A percentile compares a stretch with the other conserved stretches of the same genome.
phyloP scores from a whole-genome alignment of 2,888 invertebrate genomes.

The Mimas tiliae region DNA sequence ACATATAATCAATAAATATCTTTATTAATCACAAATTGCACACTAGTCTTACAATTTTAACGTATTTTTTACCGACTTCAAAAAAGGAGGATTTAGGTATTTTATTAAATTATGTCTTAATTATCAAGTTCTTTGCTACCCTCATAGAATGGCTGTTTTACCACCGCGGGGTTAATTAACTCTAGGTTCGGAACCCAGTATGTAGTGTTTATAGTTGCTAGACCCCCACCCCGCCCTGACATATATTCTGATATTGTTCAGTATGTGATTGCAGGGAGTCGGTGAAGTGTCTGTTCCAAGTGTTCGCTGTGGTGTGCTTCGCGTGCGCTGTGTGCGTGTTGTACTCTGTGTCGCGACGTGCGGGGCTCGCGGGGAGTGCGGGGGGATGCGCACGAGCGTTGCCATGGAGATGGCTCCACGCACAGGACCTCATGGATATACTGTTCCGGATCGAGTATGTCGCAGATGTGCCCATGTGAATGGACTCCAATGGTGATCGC shows the following conservation, averaged over 20 bases:
- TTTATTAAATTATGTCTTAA: no score
- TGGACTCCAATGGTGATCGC: neutral
- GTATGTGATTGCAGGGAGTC: slow-evolving; percentile 73
- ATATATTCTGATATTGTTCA: slow-evolving; percentile 35
- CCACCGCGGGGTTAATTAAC: no score
- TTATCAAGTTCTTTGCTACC: no score
- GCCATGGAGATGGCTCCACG: slow-evolving; percentile 72
- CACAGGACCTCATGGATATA: slow-evolving; percentile 69
- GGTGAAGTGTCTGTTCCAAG: slow-evolving; percentile 70
- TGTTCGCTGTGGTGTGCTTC: slow-evolving; percentile 75
- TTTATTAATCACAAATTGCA: no score
- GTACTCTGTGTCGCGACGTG: slow-evolving; percentile 55
- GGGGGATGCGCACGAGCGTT: slow-evolving; percentile 45
- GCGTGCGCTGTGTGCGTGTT: slow-evolving; percentile 59
- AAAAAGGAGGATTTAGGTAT: no score
- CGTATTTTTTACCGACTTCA: no score
- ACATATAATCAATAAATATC: no score
- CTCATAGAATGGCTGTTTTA: no score
- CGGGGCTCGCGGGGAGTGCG: slow-evolving; percentile 35
- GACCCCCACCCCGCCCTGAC: slow-evolving; percentile 3
- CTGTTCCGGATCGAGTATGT: slow-evolving; percentile 73
- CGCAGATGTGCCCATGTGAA: slow-evolving; percentile 74
- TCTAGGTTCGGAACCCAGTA: no score
- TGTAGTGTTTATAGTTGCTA: no score
- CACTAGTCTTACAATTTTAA: no score